Evolutionary conservation across 1,140 invertebrate genomes (phyloP).

Genomic region (Aradophagus sp.): DNA sequence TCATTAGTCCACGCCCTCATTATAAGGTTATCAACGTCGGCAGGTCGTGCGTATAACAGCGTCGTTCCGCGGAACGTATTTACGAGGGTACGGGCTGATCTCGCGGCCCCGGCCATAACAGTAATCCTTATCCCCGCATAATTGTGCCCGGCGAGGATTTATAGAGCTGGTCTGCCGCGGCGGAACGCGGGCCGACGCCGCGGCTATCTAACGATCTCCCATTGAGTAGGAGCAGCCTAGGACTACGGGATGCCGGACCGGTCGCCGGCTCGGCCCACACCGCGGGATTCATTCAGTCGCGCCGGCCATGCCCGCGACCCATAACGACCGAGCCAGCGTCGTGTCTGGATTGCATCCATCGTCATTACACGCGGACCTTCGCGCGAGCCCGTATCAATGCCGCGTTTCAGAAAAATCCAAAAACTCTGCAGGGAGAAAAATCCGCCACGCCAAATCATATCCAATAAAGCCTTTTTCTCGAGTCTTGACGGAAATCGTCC

Average conservation of each 20-base stretch:
- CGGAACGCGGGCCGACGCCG: conserved; percentile 51
- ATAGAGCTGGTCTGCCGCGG: conserved; percentile 63
- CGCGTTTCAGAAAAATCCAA: no score
- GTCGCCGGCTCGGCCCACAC: conserved; percentile 46
- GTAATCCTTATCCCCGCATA: conserved; percentile 70
- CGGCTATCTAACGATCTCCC: conserved; percentile 69
- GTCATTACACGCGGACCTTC: conserved; percentile 49
- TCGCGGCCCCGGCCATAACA: conserved; percentile 58
- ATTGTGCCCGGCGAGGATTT: conserved; percentile 70
- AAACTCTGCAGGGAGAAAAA: no score
- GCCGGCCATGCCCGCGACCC: conserved; percentile 19
- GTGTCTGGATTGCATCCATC: conserved; percentile 54
- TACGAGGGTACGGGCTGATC: conserved; percentile 59
- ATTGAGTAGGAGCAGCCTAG: conserved; percentile 64
- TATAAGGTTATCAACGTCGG: conserved; percentile 69
- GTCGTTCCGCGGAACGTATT: conserved; percentile 61
- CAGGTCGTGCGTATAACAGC: conserved; percentile 60
- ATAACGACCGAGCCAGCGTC: conserved; percentile 52
- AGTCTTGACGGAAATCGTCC: no score
- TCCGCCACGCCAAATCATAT: conserved; percentile 26
- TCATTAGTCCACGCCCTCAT: conserved; percentile 67
- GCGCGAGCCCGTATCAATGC: conserved; percentile 50
- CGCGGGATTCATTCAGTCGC: conserved; percentile 64
- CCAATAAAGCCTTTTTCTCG: conserved; percentile 33
- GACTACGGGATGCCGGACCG: conserved; percentile 49